Evolutionary conservation across 2,113 vertebrate species (phyloP).

Genomic region (Mus spicilegus): DNA sequence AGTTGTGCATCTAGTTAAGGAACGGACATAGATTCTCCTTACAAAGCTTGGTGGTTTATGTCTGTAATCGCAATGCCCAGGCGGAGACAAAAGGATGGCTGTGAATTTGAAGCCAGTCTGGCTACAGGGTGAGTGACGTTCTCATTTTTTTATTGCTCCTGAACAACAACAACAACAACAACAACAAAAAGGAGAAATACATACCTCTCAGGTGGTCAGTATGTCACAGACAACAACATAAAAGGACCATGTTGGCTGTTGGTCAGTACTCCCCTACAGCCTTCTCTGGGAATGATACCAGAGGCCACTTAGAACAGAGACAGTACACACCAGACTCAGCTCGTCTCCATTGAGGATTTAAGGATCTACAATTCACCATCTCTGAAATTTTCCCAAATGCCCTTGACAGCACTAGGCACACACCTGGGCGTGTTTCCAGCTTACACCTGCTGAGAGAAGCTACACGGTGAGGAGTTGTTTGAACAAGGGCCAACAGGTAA

Average conservation of each 20-base stretch:
- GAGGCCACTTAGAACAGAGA: background rate
- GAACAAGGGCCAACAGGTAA: background rate
- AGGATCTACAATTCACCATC: background rate
- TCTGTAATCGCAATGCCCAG: background rate
- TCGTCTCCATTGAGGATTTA: background rate
- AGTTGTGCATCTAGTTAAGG: no score
- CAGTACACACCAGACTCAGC: no score
- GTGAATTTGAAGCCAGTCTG: background rate
- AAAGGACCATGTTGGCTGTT: background rate
- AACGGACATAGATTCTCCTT: background rate
- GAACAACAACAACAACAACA: no score
- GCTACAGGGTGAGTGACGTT: background rate
- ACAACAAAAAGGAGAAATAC: background rate
- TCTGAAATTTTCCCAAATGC: background rate
- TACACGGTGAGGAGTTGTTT: no score
- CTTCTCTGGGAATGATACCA: background rate
- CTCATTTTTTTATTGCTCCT: background rate
- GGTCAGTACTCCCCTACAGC: background rate
- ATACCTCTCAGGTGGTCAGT: background rate
- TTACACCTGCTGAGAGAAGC: constrained; percentile 64
- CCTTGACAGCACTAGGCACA: background rate
- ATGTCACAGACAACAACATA: background rate
- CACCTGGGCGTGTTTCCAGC: constrained; percentile 54
- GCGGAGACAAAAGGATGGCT: background rate
- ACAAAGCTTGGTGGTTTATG: background rate